phyloP scores from a whole-genome alignment of 2,797 vertebrate genomes.

The Cryptoblepharus egeriae region DNA sequence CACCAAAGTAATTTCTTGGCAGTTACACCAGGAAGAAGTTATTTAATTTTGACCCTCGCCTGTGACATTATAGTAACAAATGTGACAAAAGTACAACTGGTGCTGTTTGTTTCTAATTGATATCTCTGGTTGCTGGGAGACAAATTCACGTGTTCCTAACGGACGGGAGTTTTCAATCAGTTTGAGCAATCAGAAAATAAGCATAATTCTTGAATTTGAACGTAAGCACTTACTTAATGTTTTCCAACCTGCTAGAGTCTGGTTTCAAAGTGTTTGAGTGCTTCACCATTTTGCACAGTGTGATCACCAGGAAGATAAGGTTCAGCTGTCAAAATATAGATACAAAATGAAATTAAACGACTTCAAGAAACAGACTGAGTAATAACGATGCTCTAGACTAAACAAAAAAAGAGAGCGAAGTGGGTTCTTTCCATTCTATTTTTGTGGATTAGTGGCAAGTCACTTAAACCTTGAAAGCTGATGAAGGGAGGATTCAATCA shows the following conservation, averaged over 20 bases:
- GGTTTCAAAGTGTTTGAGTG: constrained; percentile 99
- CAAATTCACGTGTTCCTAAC: constrained; percentile 72
- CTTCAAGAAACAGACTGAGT: constrained; percentile 57
- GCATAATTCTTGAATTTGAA: constrained; percentile 74
- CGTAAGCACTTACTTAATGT: constrained; percentile 97
- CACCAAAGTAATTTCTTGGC: constrained; percentile 72
- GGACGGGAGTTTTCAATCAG: constrained; percentile 77
- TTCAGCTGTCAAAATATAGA: constrained; percentile 95
- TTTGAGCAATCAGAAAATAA: constrained; percentile 74
- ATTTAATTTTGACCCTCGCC: constrained; percentile 73
- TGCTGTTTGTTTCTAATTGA: constrained; percentile 73
- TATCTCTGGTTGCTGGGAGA: constrained; percentile 73
- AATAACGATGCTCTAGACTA: constrained; percentile 64
- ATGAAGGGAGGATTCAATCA: constrained; percentile 5
- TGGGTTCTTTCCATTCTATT: constrained; percentile 54
- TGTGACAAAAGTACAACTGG: constrained; percentile 67
- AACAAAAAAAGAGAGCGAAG: constrained; percentile 11
- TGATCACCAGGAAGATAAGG: constrained; percentile 99
- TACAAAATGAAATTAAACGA: constrained; percentile 70
- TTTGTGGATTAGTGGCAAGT: constrained; percentile 26
- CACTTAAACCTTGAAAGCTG: not conserved
- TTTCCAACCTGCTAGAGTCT: constrained; percentile 99
- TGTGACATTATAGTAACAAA: constrained; percentile 69
- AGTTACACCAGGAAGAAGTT: constrained; percentile 70
- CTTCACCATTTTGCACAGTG: constrained; percentile 99